A percentile compares a stretch with the other conserved stretches of the same genome.
phyloP scores from a whole-genome alignment of 2,797 vertebrate genomes.

The Ispidina lecontei region DNA sequence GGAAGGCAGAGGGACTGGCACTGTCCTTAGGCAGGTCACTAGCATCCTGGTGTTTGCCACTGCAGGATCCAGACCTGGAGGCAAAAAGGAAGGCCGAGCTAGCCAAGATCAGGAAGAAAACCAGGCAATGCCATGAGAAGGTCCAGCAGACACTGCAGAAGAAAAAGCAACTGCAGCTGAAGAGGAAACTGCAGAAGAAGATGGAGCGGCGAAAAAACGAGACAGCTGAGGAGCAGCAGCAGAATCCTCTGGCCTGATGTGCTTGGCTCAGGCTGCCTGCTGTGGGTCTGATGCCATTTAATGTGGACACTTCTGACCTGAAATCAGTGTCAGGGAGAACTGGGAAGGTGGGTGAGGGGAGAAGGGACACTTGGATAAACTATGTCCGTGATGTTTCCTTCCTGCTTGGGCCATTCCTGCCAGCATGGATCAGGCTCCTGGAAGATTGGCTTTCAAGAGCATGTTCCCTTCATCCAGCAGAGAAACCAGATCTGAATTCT shows the following conservation, averaged over 20 bases:
- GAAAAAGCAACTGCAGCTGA: conserved; percentile 64
- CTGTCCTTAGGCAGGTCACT: background rate
- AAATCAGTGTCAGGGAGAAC: background rate
- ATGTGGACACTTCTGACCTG: background rate
- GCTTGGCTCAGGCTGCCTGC: background rate
- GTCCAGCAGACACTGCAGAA: conserved; percentile 79
- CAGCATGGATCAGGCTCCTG: background rate
- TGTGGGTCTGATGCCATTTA: accelerated
- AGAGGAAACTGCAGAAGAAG: conserved; percentile 68
- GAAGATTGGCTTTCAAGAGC: background rate
- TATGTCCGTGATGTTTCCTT: accelerated
- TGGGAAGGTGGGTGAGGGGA: background rate
- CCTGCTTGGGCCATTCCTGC: background rate
- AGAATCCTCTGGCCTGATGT: background rate
- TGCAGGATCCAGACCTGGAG: conserved; percentile 92
- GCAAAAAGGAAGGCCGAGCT: conserved; percentile 88
- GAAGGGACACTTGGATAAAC: background rate
- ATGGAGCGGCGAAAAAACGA: background rate
- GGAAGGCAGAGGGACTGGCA: background rate
- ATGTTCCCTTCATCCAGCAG: background rate
- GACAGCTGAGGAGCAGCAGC: background rate
- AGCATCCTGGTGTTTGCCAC: accelerated
- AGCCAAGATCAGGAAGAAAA: conserved; percentile 86
- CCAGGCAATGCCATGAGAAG: conserved; percentile 83
- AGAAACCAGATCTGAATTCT: background rate